Evolutionary conservation across 2,797 vertebrate genomes (phyloP).

Genomic region (Erpetoichthys calabaricus): DNA sequence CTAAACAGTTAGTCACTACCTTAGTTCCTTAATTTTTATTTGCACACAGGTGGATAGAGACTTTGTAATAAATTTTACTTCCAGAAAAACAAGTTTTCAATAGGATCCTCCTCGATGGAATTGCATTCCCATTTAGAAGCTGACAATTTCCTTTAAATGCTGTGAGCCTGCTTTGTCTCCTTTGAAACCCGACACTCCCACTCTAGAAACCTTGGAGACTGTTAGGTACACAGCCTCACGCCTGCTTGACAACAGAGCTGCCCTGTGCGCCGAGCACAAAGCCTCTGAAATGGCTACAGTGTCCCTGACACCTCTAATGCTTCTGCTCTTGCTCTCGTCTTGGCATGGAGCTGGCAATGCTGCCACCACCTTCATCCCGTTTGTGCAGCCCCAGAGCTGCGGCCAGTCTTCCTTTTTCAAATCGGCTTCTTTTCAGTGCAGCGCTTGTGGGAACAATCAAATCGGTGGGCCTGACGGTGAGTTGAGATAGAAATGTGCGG

Average conservation of each 20-base stretch:
- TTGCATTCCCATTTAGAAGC: too few relatives aligned
- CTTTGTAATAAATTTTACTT: too few relatives aligned
- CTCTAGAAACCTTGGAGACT: conserved; percentile 7
- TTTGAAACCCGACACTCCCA: neutral
- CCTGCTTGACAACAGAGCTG: neutral
- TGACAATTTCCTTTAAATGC: neutral
- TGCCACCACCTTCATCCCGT: conserved; percentile 2
- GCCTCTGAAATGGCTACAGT: neutral
- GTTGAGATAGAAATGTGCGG: neutral
- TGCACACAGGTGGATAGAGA: too few relatives aligned
- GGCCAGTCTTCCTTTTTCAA: conserved; percentile 7
- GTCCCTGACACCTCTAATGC: neutral
- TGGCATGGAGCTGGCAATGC: neutral
- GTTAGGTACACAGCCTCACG: conserved; percentile 8
- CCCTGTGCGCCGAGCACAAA: too few relatives aligned
- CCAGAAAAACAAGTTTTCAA: too few relatives aligned
- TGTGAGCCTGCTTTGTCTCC: neutral
- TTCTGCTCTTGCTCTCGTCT: conserved; percentile 1
- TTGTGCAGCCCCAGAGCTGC: conserved; percentile 8
- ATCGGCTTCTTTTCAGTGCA: conserved; percentile 5
- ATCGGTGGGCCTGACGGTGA: conserved; percentile 8
- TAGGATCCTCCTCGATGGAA: too few relatives aligned
- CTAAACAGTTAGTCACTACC: too few relatives aligned
- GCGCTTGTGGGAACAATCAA: conserved; percentile 1
- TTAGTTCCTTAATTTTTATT: too few relatives aligned